Percentiles rank a stretch among this genome's conserved stretches.
These are phyloP conservation scores for Trisateles emortualis DNA, from an alignment of 2,888 invertebrate genomes.

Conservation along the genomic window DNA sequence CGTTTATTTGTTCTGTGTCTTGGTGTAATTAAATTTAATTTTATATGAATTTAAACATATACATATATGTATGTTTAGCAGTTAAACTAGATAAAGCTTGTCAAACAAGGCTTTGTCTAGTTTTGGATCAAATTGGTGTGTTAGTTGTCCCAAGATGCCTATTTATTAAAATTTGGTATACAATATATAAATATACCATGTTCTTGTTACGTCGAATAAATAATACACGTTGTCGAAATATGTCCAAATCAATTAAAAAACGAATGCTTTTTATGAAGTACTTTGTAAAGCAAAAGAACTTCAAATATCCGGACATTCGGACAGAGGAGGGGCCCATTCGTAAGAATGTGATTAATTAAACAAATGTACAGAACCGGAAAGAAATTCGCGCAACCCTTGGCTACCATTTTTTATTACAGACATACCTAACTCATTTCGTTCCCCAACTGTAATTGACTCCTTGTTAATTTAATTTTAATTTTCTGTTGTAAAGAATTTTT, in stretches of 20 bases:
- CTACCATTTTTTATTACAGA: slow-evolving; percentile 75
- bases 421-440: slow-evolving; percentile 78
- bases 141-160: no score
- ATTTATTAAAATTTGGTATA: no score
- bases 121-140: no score
- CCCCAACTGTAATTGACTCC: slow-evolving; percentile 78
- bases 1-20: no score
- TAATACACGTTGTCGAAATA: slow-evolving; percentile 4
- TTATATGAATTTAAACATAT: no score
- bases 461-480: slow-evolving; percentile 76
- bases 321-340: slow-evolving; percentile 69
- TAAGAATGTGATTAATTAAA: slow-evolving; percentile 87
- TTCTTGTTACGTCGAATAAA: background rate
- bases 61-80: no score
- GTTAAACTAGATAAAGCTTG: no score
- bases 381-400: slow-evolving; percentile 82
- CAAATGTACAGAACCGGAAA: slow-evolving; percentile 80
- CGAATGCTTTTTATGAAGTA: slow-evolving; percentile 30
- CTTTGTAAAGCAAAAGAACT: slow-evolving; percentile 58
- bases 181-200: no score
- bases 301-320: slow-evolving; percentile 80
- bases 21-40: no score
- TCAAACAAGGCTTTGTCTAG: no score
- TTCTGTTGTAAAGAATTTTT: slow-evolving; percentile 53
- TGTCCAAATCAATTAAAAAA: slow-evolving; percentile 25